Percentiles rank a stretch among this genome's conserved stretches.
Conservation (phyloP, 2,888 invertebrate genomes). For the Rhagophthalmus giganteus region DNA sequence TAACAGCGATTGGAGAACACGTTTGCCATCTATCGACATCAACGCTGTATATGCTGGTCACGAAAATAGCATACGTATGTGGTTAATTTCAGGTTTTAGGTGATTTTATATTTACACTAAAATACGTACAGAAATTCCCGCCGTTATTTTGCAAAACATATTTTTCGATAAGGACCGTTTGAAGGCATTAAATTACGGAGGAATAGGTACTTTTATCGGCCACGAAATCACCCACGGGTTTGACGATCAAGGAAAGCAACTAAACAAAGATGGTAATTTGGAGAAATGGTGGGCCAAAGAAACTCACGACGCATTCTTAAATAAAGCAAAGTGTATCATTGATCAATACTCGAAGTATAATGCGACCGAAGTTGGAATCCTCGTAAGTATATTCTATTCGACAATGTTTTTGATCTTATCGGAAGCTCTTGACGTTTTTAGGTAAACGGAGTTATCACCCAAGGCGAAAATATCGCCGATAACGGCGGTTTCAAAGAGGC, state of each 20-base stretch:
- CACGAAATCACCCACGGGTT: conserved; percentile 87
- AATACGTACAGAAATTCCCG: conserved; percentile 78
- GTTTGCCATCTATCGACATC: conserved; percentile 57
- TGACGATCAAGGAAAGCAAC: conserved; percentile 52
- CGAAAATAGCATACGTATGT: conserved; percentile 62
- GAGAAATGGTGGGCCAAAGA: conserved; percentile 19
- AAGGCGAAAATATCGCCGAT: conserved; percentile 90
- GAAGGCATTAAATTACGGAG: conserved; percentile 83
- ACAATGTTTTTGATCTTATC: not conserved
- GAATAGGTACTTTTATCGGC: conserved; percentile 82
- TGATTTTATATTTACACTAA: not conserved
- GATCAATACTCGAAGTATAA: conserved; percentile 87
- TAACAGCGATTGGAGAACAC: conserved; percentile 60
- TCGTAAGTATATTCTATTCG: conserved; percentile 54
- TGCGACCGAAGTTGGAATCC: conserved; percentile 64
- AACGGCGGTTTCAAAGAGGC: conserved; percentile 78
- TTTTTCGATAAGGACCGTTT: conserved; percentile 84
- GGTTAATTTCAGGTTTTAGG: not conserved
- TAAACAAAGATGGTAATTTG: conserved; percentile 12
- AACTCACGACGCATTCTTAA: conserved; percentile 1
- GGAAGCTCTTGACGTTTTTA: conserved; percentile 51
- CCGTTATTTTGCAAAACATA: conserved; percentile 83
- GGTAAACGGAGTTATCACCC: conserved; percentile 84
- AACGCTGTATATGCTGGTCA: conserved; percentile 60
- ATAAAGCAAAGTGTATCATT: conserved; percentile 81